Percentiles rank a stretch among this genome's conserved stretches.
These are phyloP conservation scores for Streblospio benedicti DNA, from an alignment of 1,140 invertebrate species.

Conservation along the genomic window DNA sequence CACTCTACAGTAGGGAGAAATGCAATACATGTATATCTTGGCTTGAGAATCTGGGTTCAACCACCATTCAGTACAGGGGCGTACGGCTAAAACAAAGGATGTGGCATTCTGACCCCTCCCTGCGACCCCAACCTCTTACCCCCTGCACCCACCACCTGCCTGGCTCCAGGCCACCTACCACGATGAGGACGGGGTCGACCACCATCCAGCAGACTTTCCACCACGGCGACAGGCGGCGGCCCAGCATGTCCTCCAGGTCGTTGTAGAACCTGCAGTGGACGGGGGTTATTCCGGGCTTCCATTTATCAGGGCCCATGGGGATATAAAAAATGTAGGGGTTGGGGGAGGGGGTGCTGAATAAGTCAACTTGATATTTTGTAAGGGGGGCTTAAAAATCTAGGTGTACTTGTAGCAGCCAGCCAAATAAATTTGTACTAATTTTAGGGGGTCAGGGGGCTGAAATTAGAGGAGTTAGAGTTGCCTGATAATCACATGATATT, in stretches of 20 bases:
- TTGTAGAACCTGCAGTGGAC: conserved; percentile 37
- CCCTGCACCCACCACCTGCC: conserved; percentile 12
- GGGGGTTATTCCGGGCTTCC: neutral
- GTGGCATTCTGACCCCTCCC: neutral
- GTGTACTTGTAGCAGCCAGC: neutral
- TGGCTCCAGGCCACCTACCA: conserved; percentile 20
- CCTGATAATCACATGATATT: too few relatives aligned
- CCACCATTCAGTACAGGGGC: too few relatives aligned
- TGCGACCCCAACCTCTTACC: conserved; percentile 6
- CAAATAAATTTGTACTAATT: neutral
- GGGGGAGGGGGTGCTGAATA: neutral
- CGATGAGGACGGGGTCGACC: conserved; percentile 33
- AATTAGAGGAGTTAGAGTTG: too few relatives aligned
- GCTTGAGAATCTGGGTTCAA: too few relatives aligned
- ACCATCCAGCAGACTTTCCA: conserved; percentile 42
- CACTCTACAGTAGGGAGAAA: too few relatives aligned
- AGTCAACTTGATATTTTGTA: neutral
- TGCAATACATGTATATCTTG: too few relatives aligned
- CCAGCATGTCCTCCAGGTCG: conserved; percentile 48
- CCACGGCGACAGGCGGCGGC: conserved; percentile 29
- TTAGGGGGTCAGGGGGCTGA: neutral
- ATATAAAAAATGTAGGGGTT: too few relatives aligned
- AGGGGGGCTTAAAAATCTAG: neutral
- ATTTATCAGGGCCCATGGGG: too few relatives aligned
- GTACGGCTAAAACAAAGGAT: too few relatives aligned